phyloP scores from a whole-genome alignment of 1,140 invertebrate genomes.

The Protaetia brevitarsis region DNA sequence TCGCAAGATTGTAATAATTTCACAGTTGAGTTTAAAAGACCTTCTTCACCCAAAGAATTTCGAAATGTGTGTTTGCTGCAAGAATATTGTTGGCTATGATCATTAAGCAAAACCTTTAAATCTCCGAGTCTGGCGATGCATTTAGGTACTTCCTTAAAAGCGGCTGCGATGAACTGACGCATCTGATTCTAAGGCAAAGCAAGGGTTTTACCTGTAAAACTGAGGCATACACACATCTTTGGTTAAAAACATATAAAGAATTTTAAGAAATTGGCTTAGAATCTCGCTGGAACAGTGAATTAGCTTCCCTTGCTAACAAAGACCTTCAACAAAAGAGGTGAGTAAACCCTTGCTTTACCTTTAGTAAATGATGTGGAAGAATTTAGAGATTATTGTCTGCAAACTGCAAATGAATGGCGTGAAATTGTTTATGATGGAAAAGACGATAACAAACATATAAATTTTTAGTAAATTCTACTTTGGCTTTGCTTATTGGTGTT shows the following conservation, averaged over 20 bases:
- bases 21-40: no score
- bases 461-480: not conserved
- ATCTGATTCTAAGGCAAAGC: constrained; percentile 19
- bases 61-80: no score
- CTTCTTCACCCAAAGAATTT: no score
- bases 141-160: no score
- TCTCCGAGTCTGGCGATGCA: no score
- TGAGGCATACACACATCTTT: not conserved
- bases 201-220: constrained; percentile 24
- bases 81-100: no score
- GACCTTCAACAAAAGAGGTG: constrained; percentile 32
- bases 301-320: constrained; percentile 33
- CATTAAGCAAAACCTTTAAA: no score
- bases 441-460: constrained; percentile 27
- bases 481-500: constrained; percentile 9
- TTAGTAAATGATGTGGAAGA: constrained; percentile 31
- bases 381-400: constrained; percentile 20
- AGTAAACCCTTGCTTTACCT: constrained; percentile 34
- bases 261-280: constrained; percentile 9
- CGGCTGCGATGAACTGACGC: constrained; percentile 20
- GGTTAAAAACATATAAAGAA: not conserved
- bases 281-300: constrained; percentile 27
- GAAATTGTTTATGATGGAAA: not conserved
- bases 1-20: no score
- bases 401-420: constrained; percentile 19